Percentiles rank a stretch among this genome's conserved stretches.
phyloP scores from a whole-genome alignment of 2,113 vertebrate genomes.

The Cairina moschata region DNA sequence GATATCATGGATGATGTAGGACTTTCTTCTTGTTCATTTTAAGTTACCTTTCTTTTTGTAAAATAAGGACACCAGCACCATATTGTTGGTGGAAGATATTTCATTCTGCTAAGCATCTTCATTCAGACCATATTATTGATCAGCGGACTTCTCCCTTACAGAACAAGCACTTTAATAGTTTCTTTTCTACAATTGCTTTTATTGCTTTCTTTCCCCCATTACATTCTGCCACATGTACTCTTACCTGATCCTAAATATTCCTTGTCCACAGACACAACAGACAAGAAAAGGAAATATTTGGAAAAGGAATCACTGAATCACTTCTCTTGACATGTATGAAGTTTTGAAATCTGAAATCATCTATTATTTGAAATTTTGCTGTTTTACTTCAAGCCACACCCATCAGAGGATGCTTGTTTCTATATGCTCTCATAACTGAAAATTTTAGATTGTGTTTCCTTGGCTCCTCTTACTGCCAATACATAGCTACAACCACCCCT shows the following conservation, averaged over 20 bases:
- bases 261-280: neutral
- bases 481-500: rapidly evolving
- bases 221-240: neutral
- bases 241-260: neutral
- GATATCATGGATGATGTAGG: neutral
- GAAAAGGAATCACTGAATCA: neutral
- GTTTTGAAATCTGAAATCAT: neutral
- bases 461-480: neutral
- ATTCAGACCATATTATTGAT: neutral
- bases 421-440: neutral
- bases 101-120: neutral
- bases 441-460: neutral
- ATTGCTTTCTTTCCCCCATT: neutral
- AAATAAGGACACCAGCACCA: neutral
- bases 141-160: neutral
- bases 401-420: neutral
- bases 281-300: neutral
- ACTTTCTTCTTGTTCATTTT: neutral
- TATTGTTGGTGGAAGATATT: neutral
- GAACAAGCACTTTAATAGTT: neutral
- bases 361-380: neutral
- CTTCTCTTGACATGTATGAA: neutral
- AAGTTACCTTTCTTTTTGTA: neutral
- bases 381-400: neutral
- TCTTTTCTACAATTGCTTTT: neutral